Conservation (phyloP, 2,888 invertebrate species). For the Synanthedon vespiformis region DNA sequence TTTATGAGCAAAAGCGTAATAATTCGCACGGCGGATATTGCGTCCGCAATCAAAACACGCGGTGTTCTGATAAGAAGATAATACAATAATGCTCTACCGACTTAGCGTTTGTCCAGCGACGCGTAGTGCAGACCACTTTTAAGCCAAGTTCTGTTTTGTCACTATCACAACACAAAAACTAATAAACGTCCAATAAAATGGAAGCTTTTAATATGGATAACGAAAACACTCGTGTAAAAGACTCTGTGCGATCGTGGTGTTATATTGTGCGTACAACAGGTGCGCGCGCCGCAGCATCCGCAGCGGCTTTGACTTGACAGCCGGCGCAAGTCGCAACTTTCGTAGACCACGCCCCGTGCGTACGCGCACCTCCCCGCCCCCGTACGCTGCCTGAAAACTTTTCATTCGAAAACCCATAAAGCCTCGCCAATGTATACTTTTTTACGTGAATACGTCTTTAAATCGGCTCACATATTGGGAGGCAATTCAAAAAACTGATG, state of each 20-base stretch:
- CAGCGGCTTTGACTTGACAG: slow-evolving; percentile 49
- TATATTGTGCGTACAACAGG: slow-evolving; percentile 28
- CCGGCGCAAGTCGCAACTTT: slow-evolving; percentile 17
- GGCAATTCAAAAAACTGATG: too few relatives aligned
- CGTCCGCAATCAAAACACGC: slow-evolving; percentile 40
- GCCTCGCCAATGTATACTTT: too few relatives aligned
- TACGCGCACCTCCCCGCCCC: slow-evolving; percentile 49
- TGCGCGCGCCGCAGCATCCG: slow-evolving; percentile 61
- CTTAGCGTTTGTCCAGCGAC: slow-evolving; percentile 30
- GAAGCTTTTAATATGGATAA: slow-evolving; percentile 23
- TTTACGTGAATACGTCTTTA: too few relatives aligned
- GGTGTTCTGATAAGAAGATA: slow-evolving; percentile 38
- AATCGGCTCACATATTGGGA: too few relatives aligned
- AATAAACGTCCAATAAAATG: slow-evolving; percentile 24
- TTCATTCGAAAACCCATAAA: too few relatives aligned
- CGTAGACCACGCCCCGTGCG: slow-evolving; percentile 45
- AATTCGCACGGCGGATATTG: slow-evolving; percentile 42
- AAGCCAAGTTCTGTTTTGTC: slow-evolving; percentile 19
- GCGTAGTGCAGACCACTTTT: slow-evolving; percentile 23
- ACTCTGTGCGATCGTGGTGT: slow-evolving; percentile 12
- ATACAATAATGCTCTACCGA: slow-evolving; percentile 42
- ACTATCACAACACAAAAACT: slow-evolving; percentile 53
- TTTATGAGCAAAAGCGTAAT: slow-evolving; percentile 1
- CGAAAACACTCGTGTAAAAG: slow-evolving; percentile 17
- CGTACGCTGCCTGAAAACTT: slow-evolving; percentile 13